These are phyloP conservation scores for Amorpha juglandis DNA, from an alignment of 2,888 invertebrate genomes.

Conservation along the genomic window DNA sequence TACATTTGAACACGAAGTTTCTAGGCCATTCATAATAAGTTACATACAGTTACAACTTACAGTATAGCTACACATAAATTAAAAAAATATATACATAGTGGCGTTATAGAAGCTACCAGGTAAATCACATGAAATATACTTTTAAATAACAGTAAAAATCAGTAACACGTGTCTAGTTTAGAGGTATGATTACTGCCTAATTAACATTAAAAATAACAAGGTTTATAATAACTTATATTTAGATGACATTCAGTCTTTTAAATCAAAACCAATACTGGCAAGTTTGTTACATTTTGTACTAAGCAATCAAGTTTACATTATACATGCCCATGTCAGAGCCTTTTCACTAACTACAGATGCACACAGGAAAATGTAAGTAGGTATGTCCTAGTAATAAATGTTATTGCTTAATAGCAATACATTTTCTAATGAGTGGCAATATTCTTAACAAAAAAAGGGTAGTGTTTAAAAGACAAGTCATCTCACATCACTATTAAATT, in stretches of 20 bases:
- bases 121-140: constrained; percentile 47
- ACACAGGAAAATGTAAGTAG: constrained; percentile 23
- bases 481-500: not conserved
- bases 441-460: not conserved
- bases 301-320: constrained; percentile 68
- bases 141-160: constrained; percentile 41
- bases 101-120: constrained; percentile 49
- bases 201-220: constrained; percentile 71
- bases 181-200: constrained; percentile 53
- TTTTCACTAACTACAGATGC: constrained; percentile 68
- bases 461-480: constrained; percentile 13
- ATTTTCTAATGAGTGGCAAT: not conserved
- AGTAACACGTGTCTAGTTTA: constrained; percentile 35
- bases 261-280: constrained; percentile 84
- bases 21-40: constrained; percentile 12
- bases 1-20: not conserved
- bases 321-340: constrained; percentile 61
- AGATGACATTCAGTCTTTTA: constrained; percentile 83
- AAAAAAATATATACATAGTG: constrained; percentile 28
- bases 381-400: not conserved
- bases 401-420: not conserved
- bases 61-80: constrained; percentile 30
- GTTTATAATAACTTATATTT: constrained; percentile 60
- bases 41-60: not conserved
- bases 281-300: constrained; percentile 83